Evolutionary conservation across 2,888 invertebrate species (phyloP).

Genomic region (Auanema sp.): DNA sequence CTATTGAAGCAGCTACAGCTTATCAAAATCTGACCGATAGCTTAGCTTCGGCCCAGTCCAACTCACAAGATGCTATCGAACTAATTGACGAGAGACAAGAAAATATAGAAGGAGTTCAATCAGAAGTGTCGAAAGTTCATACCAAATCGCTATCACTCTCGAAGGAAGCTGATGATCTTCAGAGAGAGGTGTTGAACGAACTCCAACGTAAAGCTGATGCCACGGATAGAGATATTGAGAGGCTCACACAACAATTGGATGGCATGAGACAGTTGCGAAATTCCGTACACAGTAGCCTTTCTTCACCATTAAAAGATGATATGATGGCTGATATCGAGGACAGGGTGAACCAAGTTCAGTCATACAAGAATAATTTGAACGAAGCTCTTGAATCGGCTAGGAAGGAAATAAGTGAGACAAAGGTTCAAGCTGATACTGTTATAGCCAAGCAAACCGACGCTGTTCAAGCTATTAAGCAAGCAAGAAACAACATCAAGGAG

Average conservation of each 20-base stretch:
- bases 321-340: slow-evolving; percentile 15
- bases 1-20: slow-evolving; percentile 50
- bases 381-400: slow-evolving; percentile 24
- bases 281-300: not conserved
- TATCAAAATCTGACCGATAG: slow-evolving; percentile 47
- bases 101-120: slow-evolving; percentile 10
- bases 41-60: slow-evolving; percentile 42
- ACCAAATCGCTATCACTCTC: slow-evolving; percentile 3
- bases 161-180: slow-evolving; percentile 17
- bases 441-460: slow-evolving; percentile 31
- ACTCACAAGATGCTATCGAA: slow-evolving; percentile 32
- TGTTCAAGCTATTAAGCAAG: slow-evolving; percentile 28
- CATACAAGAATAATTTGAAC: slow-evolving; percentile 27
- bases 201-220: slow-evolving; percentile 10
- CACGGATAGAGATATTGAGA: slow-evolving; percentile 24
- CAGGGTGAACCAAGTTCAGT: slow-evolving; percentile 27
- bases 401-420: slow-evolving; percentile 21
- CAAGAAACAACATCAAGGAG: slow-evolving; percentile 30
- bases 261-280: slow-evolving; percentile 13
- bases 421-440: slow-evolving; percentile 25
- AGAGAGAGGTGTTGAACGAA: slow-evolving; percentile 12
- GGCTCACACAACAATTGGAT: slow-evolving; percentile 14
- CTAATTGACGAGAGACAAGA: slow-evolving; percentile 22
- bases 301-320: slow-evolving; percentile 7
- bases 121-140: slow-evolving; percentile 7